phyloP scores from a whole-genome alignment of 2,888 invertebrate genomes.

The Miltochrista miniata region DNA sequence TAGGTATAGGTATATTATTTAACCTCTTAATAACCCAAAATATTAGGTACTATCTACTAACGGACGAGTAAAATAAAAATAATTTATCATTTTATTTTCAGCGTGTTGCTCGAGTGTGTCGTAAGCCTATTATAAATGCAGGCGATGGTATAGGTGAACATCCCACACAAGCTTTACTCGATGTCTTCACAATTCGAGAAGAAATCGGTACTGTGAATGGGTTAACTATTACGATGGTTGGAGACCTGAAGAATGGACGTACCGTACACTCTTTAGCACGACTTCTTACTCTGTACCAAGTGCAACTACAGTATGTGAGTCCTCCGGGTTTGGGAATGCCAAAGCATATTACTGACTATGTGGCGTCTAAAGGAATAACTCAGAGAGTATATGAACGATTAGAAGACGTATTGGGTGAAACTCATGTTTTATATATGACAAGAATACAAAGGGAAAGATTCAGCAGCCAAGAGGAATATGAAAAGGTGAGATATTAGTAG shows the following conservation, averaged over 20 bases:
- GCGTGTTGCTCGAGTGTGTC: conserved; percentile 92
- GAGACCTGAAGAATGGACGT: conserved; percentile 98
- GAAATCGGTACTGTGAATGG: conserved; percentile 99
- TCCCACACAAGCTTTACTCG: conserved; percentile 98
- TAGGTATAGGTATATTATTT: too few species aligned
- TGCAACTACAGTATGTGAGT: conserved; percentile 95
- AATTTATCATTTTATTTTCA: conserved; percentile 56
- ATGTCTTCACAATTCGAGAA: conserved; percentile 98
- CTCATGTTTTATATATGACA: conserved; percentile 99
- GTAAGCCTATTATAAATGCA: conserved; percentile 98
- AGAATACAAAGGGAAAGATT: conserved; percentile 98
- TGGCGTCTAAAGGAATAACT: conserved; percentile 89
- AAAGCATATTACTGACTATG: conserved; percentile 90
- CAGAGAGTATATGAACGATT: conserved; percentile 90
- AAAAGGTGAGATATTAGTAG: conserved; percentile 84
- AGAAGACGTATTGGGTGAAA: conserved; percentile 94
- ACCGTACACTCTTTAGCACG: conserved; percentile 99
- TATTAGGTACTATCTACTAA: neutral
- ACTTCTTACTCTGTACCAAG: conserved; percentile 96
- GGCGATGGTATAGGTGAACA: conserved; percentile 99
- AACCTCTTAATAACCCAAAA: too few species aligned
- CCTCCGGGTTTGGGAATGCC: conserved; percentile 96
- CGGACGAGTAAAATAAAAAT: neutral
- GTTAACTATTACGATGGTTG: conserved; percentile 98
- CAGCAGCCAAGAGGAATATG: conserved; percentile 91